Base-by-base conservation (phyloP, 2,797 vertebrate genomes). In the Gallinago stenura region DNA sequence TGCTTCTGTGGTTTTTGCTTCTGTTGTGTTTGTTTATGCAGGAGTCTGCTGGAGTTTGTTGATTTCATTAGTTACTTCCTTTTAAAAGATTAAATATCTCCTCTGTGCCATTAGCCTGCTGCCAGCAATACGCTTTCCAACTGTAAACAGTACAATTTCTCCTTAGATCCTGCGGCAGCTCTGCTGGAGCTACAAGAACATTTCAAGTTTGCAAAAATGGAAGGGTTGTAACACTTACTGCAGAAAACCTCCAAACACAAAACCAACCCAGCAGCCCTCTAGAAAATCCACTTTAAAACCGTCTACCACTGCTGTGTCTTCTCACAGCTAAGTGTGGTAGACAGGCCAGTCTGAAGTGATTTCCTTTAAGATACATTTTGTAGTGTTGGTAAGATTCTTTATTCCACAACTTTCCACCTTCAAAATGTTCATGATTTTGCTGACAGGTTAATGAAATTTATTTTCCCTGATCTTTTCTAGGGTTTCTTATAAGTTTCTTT, bases 11-110 rank as follows among this genome's bases (percentile, higher is more conserved):
- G 88, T 82, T 95, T 97, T 83, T 96, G 78, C 90, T 93, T 93
- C 90, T 56, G 62, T 92, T 93, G 41, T 89, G 68, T 94, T 97
- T 97, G 70, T 96, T 97, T 97, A 86, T 88, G 76, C 76, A 71
- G 43, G 81, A 68, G 68, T 83, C 94, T 82, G 86, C 76, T 92
- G 65, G 88, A 91, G 76, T 91, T 92, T 54, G 45, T 73, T 94
- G 75, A 31, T 96, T 95, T 95, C 90, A 87, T 96, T 94, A 94
- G 78, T 95, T 95, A 69, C 90, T 96, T 96, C 95, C 94, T 95
- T 90, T 90, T 79, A 58, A 83, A 92, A 80, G 83, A 93, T 95
- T 92, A 92, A 93, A 30, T 92, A 69, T 81, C 88, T 93, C 78
- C 45, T 25, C 2, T 0, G 62, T 87, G 84, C 87, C 37, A 12